Base-by-base conservation (phyloP, 2,113 vertebrate species). In the Labrus mixtus region DNA sequence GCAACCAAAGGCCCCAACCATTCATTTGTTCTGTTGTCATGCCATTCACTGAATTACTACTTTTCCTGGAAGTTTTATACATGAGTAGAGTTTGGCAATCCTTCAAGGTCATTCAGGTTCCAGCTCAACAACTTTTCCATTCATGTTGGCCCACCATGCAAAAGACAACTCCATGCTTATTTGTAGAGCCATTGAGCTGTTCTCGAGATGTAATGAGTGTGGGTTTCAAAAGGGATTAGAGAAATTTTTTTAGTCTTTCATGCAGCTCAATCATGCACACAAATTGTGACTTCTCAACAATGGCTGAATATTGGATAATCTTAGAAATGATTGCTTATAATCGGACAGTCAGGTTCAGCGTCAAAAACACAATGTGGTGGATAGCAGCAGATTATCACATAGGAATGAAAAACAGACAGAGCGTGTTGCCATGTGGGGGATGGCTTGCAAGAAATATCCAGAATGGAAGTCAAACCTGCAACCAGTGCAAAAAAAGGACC, bases 21-120 rank as follows among this genome's bases (percentile, higher is more conserved):
- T 45, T 59, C 43, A 76, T 54, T 65, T 77, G 43, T 69, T 89
- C 43, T 39, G 63, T 76, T 83, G n/a, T 29, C 69, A 57, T 55
- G 15, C 10, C 58, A 2, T 56, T 83, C 62, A 53, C 17, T 10
- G 36, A 66, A n/a, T 39, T 33, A 13, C 19, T 37, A 13, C 12
- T 67, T 70, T 66, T 73, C 66, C 33, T 66, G 41, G 7, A 17
- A 59, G 45, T 53, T 80, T 70, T 1, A 15, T 46, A 0, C 70
- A 61, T 8, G 29, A 74, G 36, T 53, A 17, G 29, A 60, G 17
- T 62, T 72, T 79, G 56, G 29, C 33, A 43, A 3, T 7, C 3
- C 50, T 10, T 29, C 3, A 33, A n/a, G 10, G 15, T 67, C 25
- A 39, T 12, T 22, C 15, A 4, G 17, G 43, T 39, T 33, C 29